Base-by-base conservation (phyloP, 2,797 vertebrate genomes). In the Acanthurus lineatus region DNA sequence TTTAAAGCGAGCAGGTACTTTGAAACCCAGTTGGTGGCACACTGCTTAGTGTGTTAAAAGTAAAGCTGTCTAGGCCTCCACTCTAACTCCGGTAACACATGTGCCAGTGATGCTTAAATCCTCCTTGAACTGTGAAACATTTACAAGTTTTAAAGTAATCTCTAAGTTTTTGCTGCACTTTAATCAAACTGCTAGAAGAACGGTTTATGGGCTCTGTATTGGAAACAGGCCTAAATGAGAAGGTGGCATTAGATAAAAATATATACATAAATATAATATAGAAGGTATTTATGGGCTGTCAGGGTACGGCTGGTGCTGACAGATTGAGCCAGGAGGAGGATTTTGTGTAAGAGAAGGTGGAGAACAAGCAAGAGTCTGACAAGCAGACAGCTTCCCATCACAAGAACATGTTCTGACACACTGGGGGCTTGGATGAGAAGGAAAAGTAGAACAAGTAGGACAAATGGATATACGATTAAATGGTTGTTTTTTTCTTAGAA, bases 321-420 rank as follows among this genome's bases (percentile, higher is more conserved):
- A 87, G 87, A 87, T 2, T 77, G 68, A 89, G 73, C n/a, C 20
- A 44, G 70, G 64, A 69, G 79, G 58, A 84, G 76, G 68, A 56
- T 81, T 86, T 73, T 79, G 67, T 15, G 6, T 69, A 58, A 72
- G 58, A 77, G 66, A 15, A 77, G 82, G 82, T 10, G 52, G 78
- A 81, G 82, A 59, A 84, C 76, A 70, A 79, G 76, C 44, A 47
- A 60, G 75, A 67, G 77, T 90, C 73, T 92, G 86, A 85, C 69
- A 85, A 76, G 66, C 73, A 85, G 73, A 82, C 58, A 32, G 77
- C 79, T 86, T 88, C 64, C 70, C 56, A 82, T 84, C 76, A 70
- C 67, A 19, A 38, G 69, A 88, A 91, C 91, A 86, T 89, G 92
- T 91, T 84, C 74, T 81, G 82, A 91, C 90, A 92, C 69, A 91